phyloP scores from a whole-genome alignment of 2,888 invertebrate genomes.

The Cylindroiulus punctatus region DNA sequence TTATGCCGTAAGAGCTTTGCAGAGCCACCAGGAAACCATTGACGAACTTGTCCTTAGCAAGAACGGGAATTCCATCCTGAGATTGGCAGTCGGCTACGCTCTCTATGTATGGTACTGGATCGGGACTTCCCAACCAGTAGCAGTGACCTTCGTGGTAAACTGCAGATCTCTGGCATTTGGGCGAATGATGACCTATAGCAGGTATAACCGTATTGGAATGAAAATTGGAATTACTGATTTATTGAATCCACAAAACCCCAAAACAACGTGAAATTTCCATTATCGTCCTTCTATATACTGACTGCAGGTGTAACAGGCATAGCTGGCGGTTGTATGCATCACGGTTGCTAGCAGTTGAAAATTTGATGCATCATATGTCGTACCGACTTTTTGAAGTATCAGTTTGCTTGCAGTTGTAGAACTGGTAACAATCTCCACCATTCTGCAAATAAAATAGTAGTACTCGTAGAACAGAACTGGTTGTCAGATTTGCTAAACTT shows the following conservation, averaged over 20 bases:
- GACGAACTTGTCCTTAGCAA: neutral
- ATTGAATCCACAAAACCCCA: no score
- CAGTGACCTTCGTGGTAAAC: conserved; percentile 17
- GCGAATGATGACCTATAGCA: neutral
- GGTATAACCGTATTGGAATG: neutral
- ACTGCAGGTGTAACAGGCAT: neutral
- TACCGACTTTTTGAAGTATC: neutral
- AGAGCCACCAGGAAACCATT: neutral
- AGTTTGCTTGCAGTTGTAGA: neutral
- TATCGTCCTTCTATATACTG: neutral
- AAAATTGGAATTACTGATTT: no score
- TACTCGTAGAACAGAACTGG: no score
- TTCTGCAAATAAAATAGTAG: neutral
- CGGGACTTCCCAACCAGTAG: conserved; percentile 22
- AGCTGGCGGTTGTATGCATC: neutral
- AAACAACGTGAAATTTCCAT: no score
- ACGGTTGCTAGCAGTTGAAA: neutral
- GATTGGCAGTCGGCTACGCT: neutral
- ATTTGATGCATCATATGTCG: neutral
- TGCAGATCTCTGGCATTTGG: neutral
- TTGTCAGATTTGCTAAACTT: no score
- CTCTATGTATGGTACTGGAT: neutral
- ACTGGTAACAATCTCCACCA: neutral
- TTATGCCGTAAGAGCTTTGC: neutral
- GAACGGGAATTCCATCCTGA: neutral